Conservation (phyloP, 2,888 invertebrate genomes). For the Cistogaster globosa region DNA sequence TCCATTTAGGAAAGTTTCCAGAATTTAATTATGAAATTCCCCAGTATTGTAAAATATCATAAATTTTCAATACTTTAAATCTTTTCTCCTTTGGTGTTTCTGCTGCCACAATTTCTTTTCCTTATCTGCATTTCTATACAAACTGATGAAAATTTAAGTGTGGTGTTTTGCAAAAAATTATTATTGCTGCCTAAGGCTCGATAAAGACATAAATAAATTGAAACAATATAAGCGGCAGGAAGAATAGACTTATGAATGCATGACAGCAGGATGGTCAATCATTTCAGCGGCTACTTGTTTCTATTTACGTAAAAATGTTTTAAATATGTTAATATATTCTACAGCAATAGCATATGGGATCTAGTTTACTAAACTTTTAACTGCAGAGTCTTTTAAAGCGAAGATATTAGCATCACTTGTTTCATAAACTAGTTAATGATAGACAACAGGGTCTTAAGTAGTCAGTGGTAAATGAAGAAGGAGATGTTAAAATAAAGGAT, state of each 20-base stretch:
- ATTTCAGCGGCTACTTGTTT: constrained; percentile 57
- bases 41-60: background rate
- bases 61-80: background rate
- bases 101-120: background rate
- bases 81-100: background rate
- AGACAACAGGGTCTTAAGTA: background rate
- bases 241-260: constrained; percentile 34
- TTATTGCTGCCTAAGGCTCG: constrained; percentile 33
- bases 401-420: constrained; percentile 7
- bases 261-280: constrained; percentile 4
- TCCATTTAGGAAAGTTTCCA: too few species aligned
- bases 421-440: constrained; percentile 51
- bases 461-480: background rate
- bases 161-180: constrained; percentile 33
- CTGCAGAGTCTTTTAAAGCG: background rate
- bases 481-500: constrained; percentile 60
- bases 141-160: constrained; percentile 54
- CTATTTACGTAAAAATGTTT: constrained; percentile 20
- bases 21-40: too few species aligned
- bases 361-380: constrained; percentile 29
- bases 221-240: constrained; percentile 18
- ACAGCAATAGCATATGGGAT: background rate
- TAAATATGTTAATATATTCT: constrained; percentile 46
- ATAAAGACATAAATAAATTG: constrained; percentile 52
- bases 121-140: constrained; percentile 29